phyloP scores from a whole-genome alignment of 2,113 vertebrate species.

The Euleptes europaea region DNA sequence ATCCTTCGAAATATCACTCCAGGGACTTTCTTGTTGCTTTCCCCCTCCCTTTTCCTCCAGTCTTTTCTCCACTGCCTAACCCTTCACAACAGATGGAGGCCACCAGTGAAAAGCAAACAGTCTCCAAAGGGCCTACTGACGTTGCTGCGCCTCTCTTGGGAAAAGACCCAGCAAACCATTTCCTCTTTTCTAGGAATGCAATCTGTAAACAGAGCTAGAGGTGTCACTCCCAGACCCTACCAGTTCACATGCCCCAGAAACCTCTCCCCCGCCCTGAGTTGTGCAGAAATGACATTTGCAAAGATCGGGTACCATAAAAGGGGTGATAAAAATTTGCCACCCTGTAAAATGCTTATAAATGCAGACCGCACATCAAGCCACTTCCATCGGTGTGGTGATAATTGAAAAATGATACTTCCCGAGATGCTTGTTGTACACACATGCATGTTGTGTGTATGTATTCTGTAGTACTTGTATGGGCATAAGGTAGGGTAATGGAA shows the following conservation, averaged over 20 bases:
- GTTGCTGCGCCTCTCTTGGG: conserved; percentile 56
- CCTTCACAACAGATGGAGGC: conserved; percentile 10
- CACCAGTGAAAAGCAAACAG: conserved; percentile 7
- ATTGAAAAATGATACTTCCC: background rate
- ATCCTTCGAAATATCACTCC: conserved; percentile 6
- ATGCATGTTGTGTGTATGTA: background rate
- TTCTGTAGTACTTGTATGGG: background rate
- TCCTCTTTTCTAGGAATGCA: conserved; percentile 65
- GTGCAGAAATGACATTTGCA: background rate
- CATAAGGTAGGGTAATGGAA: no score
- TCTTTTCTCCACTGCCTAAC: background rate
- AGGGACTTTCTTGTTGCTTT: conserved; percentile 7
- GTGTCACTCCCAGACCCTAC: conserved; percentile 21
- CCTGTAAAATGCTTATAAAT: background rate
- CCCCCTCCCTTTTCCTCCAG: conserved; percentile 2
- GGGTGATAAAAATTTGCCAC: background rate
- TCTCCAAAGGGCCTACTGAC: conserved; percentile 14
- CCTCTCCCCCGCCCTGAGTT: background rate
- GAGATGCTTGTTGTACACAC: background rate
- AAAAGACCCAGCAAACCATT: conserved; percentile 58
- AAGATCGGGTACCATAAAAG: background rate
- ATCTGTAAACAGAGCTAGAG: conserved; percentile 58
- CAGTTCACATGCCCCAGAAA: conserved; percentile 67
- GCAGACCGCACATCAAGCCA: background rate
- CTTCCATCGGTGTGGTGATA: background rate